Evolutionary conservation across 30 jellyfish, hydroid and myxozoan genomes (phyloP).

Genomic region (Aurelia aurita): DNA sequence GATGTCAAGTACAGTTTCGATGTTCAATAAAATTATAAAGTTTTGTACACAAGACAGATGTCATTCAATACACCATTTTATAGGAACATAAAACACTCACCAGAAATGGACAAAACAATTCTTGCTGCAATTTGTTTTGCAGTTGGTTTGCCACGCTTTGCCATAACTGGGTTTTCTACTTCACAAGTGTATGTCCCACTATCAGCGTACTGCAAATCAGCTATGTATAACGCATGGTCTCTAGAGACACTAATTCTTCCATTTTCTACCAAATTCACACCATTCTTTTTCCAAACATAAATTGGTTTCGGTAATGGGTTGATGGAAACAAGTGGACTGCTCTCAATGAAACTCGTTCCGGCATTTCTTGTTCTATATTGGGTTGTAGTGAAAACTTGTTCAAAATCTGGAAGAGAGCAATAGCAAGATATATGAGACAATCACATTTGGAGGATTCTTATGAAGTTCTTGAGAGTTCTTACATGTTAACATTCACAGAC

Average conservation of each 20-base stretch:
- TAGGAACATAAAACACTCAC: no score
- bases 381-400: slow-evolving; percentile 3
- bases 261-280: slow-evolving; percentile 49
- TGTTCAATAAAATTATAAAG: no score
- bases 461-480: no score
- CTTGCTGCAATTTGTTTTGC: slow-evolving; percentile 46
- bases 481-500: no score
- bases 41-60: no score
- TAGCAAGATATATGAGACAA: not conserved
- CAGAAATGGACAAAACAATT: slow-evolving; percentile 29
- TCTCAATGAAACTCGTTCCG: slow-evolving; percentile 29
- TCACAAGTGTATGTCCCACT: slow-evolving; percentile 64
- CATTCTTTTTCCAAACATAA: slow-evolving; percentile 81
- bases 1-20: no score
- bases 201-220: slow-evolving; percentile 62
- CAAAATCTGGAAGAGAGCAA: slow-evolving; percentile 69
- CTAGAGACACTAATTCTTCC: slow-evolving; percentile 56
- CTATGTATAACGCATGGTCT: slow-evolving; percentile 72
- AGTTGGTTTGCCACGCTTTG: slow-evolving; percentile 34
- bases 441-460: no score
- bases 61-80: no score
- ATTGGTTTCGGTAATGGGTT: slow-evolving; percentile 65
- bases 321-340: slow-evolving; percentile 44
- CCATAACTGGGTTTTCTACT: slow-evolving; percentile 71
- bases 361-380: slow-evolving; percentile 37